Evolutionary conservation across 1,140 invertebrate species (phyloP), one percentile per base, ranked within the genome.

Genomic region (Musca domestica): DNA sequence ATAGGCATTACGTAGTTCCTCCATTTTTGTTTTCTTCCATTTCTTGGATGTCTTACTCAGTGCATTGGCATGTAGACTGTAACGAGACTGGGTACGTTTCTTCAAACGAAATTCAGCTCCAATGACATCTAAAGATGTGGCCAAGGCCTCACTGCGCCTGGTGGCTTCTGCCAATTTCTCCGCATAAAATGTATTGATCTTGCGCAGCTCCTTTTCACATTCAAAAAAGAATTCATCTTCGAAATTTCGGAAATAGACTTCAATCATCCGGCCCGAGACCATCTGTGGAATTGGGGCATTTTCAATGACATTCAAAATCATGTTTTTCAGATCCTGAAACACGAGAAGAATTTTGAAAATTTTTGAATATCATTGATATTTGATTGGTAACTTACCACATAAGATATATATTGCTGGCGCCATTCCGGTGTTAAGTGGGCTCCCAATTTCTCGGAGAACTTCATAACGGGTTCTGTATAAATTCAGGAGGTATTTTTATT

Each of bases 151-250:
- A 84, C 92, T 96, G 83, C 97, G 97, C 67, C 96, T 86, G 0
- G 91, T 95, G 0, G 95, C 96, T 86, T 98, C 96, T 0, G 96
- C 95, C 66, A 98, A 85, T 84, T 99, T 98, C 87, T 98, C 96
- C 81, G 94, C 92, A 83, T 94, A 98, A 83, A 98, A 98, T 67
- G 94, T 96, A 76, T 96, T 97, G 17, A 98, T 96, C 84, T 97
- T 97, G 54, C 91, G 89, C 25, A 98, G 83, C 84, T 98, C 95
- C 80, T 95, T 92, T 79, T 96, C 93, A 85, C 93, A 96, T 74
- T 92, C 95, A 72, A 90, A 89, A 75, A 97, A 95, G 83, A 98
- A 98, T 66, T 92, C 89, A 82, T 98, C 95, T 84, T 96, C 95
- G 84, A 98, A 98, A 70, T 93, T 91, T 0, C 91, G 92, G 86